Base-by-base conservation (phyloP, 2,888 invertebrate genomes). In the Pilophorus perplexus region DNA sequence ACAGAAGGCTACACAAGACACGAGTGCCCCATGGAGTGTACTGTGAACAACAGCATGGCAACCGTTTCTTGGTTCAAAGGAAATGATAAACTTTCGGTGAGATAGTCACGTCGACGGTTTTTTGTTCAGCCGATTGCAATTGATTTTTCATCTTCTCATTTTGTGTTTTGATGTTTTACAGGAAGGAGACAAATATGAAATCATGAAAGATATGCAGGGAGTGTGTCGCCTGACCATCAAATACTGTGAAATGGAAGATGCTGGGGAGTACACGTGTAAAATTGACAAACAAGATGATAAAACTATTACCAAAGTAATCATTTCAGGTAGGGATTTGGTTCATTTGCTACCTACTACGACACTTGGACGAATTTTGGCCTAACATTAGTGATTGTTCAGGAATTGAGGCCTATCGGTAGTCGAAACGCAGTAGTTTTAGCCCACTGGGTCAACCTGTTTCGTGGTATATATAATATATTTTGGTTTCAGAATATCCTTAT, bases 21-120 rank as follows among this genome's bases (percentile, higher is more conserved):
- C 77, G 96, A 96, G 77, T 85, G 88, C 1, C 83, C 87, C 67
- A 81, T 99, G 73, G 96, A 98, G 77, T 99, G 98, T 80, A 85
- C 90, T 37, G 89, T 98, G 46, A 96, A 91, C 75, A 95, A 89
- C 76, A 91, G 90, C 73, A 86, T 97, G 78, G 98, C 98, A 6
- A 87, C 88, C 72, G 89, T 99, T n/a, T 85, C 88, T 57, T 99
- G 99, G 96, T 91, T 85, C 79, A 90, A 87, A 77, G 92, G 85
- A 73, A 88, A 88, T 28, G 83, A 81, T 20, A 90, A 89, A 75
- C 75, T 95, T 42, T 80, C 83, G 73, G 74, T 74, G 66, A 70
- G 69, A 66, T 25, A 46, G 27, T 60, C 12, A 28, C 2, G 14
- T 6, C 14, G 38, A 6, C 14, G 18, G 57, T 37, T 52, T 50